phyloP scores from a whole-genome alignment of 2,888 invertebrate species.

The Himalopsyche japonica region DNA sequence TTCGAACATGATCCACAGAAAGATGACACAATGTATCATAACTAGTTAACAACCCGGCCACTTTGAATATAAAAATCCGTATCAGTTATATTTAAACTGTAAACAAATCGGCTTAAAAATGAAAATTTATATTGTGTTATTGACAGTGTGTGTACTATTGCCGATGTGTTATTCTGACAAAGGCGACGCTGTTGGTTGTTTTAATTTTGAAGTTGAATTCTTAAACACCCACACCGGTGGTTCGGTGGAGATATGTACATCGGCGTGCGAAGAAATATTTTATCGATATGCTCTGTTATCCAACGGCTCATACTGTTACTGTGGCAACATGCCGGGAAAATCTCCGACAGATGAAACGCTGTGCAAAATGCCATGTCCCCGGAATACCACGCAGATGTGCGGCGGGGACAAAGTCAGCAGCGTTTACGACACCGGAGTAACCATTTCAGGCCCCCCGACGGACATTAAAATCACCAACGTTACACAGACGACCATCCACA shows the following conservation, averaged over 20 bases:
- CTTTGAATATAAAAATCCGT: background rate
- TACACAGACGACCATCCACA: slow-evolving; percentile 65
- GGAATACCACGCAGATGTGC: slow-evolving; percentile 66
- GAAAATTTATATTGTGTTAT: background rate
- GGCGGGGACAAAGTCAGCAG: slow-evolving; percentile 70
- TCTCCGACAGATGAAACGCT: slow-evolving; percentile 52
- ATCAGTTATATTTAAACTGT: background rate
- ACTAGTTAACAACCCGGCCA: background rate
- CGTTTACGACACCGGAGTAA: slow-evolving; percentile 69
- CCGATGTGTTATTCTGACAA: background rate
- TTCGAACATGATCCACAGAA: background rate
- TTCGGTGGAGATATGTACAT: slow-evolving; percentile 55
- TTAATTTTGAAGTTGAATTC: slow-evolving; percentile 7
- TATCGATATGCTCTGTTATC: slow-evolving; percentile 56
- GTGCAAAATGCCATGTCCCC: slow-evolving; percentile 64
- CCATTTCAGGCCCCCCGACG: slow-evolving; percentile 71
- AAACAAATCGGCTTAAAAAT: background rate
- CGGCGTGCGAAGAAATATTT: slow-evolving; percentile 55
- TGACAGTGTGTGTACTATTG: background rate
- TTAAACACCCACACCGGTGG: slow-evolving; percentile 51
- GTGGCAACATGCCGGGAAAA: slow-evolving; percentile 53
- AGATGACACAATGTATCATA: background rate
- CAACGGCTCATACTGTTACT: slow-evolving; percentile 55
- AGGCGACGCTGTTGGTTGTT: slow-evolving; percentile 30
- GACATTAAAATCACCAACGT: slow-evolving; percentile 61